Evolutionary conservation across 2,888 invertebrate genomes (phyloP), one percentile per base, ranked within the genome.

Genomic region (Didymodactylos carnosus): DNA sequence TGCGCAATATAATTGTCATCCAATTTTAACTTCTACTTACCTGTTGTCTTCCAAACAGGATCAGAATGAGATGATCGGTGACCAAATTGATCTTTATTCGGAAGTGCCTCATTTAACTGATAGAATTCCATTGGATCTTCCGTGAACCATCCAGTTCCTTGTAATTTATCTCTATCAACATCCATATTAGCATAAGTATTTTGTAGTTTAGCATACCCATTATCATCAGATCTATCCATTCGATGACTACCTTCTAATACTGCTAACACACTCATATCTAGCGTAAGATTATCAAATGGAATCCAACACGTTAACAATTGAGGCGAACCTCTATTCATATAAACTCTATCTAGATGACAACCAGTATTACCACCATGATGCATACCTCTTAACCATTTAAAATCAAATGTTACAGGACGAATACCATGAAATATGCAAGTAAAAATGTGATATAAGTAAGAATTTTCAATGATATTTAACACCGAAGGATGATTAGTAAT

Each of bases 101-200:
- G 23, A 25, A 2, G 25, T 25, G 4, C n/a, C 2, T 49, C 49
- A 49, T 49, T 49, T 10, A 49, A 25, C 13, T 49, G 49, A 23
- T 49, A 49, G 39, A 81, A 80, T 75, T 81, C 80, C 76, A 76
- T 78, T 13, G 80, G 80, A 72, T 81, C 80, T 39, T 77, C 76
- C 14, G 80, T 80, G 72, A 80, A 80, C 80, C 80, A 81, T 0
- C 80, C 80, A 11, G 79, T 79, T 8, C 80, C 80, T 76, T 78
- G 75, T 2, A 79, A 75, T 29, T 77, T 76, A 23, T 41, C 77
- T 29, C 75, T 73, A 41, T 79, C 79, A 3, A 77, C 76, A 76
- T 79, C 79, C 70, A 78, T 73, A 69, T 78, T 76, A 1, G 79
- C 79, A 74, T 79, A 79, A 11, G 78, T 79, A n/a, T 77, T 76